These are phyloP conservation scores for Pseudonaja textilis DNA, from an alignment of 2,113 vertebrate genomes.

Conservation along the genomic window DNA sequence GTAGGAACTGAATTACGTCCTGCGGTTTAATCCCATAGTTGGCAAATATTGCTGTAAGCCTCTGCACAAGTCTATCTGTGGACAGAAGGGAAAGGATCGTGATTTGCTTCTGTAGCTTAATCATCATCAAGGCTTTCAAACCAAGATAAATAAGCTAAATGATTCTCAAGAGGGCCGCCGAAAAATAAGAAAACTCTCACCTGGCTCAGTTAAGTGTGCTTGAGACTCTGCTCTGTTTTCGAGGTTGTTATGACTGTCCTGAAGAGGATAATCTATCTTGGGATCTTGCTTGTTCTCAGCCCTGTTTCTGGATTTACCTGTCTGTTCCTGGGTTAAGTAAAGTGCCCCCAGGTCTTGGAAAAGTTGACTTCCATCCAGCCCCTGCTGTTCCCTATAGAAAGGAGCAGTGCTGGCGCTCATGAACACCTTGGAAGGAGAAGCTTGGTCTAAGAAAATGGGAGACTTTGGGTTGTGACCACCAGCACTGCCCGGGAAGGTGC, in stretches of 20 bases:
- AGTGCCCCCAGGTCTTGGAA: slow-evolving; percentile 82
- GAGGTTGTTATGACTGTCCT: slow-evolving; percentile 48
- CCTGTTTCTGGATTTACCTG: slow-evolving; percentile 49
- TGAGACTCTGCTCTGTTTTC: slow-evolving; percentile 15
- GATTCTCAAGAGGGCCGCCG: background rate
- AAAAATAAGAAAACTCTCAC: slow-evolving; percentile 13
- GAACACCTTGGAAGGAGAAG: slow-evolving; percentile 56
- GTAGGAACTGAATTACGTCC: slow-evolving; percentile 84
- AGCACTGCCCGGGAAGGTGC: slow-evolving; percentile 49
- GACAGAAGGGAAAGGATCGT: slow-evolving; percentile 9
- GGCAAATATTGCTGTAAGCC: slow-evolving; percentile 76
- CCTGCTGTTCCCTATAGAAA: slow-evolving; percentile 72
- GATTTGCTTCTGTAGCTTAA: background rate
- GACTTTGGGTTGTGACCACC: slow-evolving; percentile 49
- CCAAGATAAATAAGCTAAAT: background rate
- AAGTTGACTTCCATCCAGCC: slow-evolving; percentile 79
- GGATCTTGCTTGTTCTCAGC: slow-evolving; percentile 70
- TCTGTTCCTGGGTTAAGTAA: slow-evolving; percentile 79
- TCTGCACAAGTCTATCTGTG: slow-evolving; percentile 72
- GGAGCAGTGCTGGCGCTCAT: slow-evolving; percentile 69
- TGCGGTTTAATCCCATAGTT: slow-evolving; percentile 79
- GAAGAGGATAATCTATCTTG: slow-evolving; percentile 49
- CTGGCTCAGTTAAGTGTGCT: slow-evolving; percentile 31
- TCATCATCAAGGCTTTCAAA: background rate
- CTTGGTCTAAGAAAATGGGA: slow-evolving; percentile 62